Base-by-base conservation (phyloP, 2,888 invertebrate species). In the Synergus laeviventris region DNA sequence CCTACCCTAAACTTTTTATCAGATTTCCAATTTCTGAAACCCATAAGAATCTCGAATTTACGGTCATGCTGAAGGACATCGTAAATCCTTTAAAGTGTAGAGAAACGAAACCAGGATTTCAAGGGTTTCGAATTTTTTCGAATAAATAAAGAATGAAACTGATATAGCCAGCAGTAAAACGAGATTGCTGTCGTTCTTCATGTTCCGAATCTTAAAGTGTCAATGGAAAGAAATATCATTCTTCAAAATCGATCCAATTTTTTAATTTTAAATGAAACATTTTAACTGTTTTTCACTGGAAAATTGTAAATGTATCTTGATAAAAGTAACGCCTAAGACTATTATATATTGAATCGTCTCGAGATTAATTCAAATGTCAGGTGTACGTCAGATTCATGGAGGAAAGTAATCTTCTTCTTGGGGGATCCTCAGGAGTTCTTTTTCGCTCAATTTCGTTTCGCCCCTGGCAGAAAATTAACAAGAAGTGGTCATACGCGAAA, bases 401-500 rank as follows among this genome's bases (percentile, higher is more conserved):
- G 2, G 16, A 60, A 60, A 60, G 60, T 60, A 14, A 60, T 60
- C 24, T 18, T 54, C 18, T 54, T 31, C n/a, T 21, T 56, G 9
- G n/a, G 21, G 18, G 21, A 56, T 38, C n/a, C 24, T 45, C 16
- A 45, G 66, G 42, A 45, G 18, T 66, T 16, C 45, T 66, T 42
- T 21, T 45, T 42, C 45, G 9, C 16, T 45, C 24, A 42, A 45
- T 45, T 66, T 66, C 24, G 24, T 66, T n/a, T 16, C 16, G 16
- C 66, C 66, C 42, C 21, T 21, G 9, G 64, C 16, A 66, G 66
- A 24, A 66, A 66, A 66, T 66, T 45, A 66, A 66, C 45, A 45
- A 45, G 39, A 66, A 66, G 21, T 66, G 66, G 45, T 45, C 66
- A 66, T 16, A 66, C 42, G 42, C 64, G 42, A 64, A 42, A 64